These are phyloP conservation scores for Plecturocebus donacophilus DNA, from an alignment of 2,113 vertebrate genomes.

Conservation along the genomic window DNA sequence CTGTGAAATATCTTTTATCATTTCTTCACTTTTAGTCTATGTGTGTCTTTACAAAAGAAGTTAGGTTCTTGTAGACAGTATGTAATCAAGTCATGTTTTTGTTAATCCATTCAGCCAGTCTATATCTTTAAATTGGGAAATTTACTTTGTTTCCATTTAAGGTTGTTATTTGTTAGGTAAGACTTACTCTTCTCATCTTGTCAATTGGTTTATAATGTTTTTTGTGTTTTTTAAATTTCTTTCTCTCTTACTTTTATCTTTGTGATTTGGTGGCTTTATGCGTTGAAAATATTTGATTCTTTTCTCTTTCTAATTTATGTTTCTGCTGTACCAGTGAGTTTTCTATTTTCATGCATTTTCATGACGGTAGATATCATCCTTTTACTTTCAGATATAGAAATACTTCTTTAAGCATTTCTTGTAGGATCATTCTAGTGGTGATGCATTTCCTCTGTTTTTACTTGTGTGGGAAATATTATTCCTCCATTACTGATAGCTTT, in stretches of 20 bases:
- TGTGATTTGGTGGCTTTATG: neutral
- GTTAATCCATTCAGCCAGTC: neutral
- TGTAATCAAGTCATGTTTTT: neutral
- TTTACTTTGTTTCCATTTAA: neutral
- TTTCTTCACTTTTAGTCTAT: neutral
- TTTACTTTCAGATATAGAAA: neutral
- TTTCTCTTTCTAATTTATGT: neutral
- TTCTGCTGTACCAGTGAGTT: neutral
- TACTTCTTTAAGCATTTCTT: neutral
- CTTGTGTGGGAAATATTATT: neutral
- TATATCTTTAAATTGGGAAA: neutral
- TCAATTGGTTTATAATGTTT: neutral
- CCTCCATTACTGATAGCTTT: neutral
- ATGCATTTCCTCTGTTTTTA: neutral
- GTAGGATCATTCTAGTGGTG: neutral
- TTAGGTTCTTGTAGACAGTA: neutral
- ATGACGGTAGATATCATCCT: neutral
- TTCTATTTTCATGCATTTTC: neutral
- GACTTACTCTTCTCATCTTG: neutral
- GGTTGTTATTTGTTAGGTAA: neutral
- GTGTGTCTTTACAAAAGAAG: neutral
- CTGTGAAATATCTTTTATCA: neutral
- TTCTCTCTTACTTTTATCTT: neutral
- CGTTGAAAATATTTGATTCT: neutral
- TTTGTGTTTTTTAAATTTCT: neutral